Evolutionary conservation across 1,140 invertebrate genomes (phyloP), one percentile per base, ranked within the genome.

Genomic region (Ruditapes philippinarum): DNA sequence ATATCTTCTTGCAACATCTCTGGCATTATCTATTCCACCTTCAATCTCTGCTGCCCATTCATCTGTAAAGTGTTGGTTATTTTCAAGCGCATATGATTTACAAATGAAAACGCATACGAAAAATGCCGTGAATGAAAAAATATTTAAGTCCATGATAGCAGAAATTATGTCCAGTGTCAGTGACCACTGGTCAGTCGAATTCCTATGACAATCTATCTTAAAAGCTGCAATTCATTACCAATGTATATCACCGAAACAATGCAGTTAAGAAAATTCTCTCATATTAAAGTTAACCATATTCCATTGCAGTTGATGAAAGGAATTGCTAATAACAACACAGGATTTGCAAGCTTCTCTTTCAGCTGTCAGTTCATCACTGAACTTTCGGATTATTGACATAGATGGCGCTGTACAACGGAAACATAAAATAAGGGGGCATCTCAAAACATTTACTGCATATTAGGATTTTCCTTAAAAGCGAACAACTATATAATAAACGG

Each of bases 361-460:
- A 84, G 82, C 82, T 84, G 82, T 84, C 82, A 84, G 68, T 84
- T 17, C 49, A 62, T 28, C 57, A 62, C 79, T 62, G 60, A 84
- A 54, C 68, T n/a, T 84, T 45, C 31, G 11, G 65, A 70, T 45
- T 84, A 84, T 84, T 84, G 82, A 84, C 49, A 73, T 73, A 84
- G 82, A 62, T 70, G 82, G 82, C 82, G 82, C 82, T 84, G 28
- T 78, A 5, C 17, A 78, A 51, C 49, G 49, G 45, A 78, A 78
- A 54, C 54, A n/a, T 33, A 78, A 36, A 33, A 7, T 17, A 1
- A 36, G 74, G 74, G 74, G 38, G 45, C 25, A 49, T 51, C 45
- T 78, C 74, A 78, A 78, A 78, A 78, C 31, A 78, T 31, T 36
- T 45, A 45, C 42, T 45, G 42, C 42, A 7, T 5, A 7, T 45